Percentiles rank a stretch among this genome's conserved stretches.
Conservation (phyloP, 2,888 invertebrate genomes). For the Lasioglossum leucozonium region DNA sequence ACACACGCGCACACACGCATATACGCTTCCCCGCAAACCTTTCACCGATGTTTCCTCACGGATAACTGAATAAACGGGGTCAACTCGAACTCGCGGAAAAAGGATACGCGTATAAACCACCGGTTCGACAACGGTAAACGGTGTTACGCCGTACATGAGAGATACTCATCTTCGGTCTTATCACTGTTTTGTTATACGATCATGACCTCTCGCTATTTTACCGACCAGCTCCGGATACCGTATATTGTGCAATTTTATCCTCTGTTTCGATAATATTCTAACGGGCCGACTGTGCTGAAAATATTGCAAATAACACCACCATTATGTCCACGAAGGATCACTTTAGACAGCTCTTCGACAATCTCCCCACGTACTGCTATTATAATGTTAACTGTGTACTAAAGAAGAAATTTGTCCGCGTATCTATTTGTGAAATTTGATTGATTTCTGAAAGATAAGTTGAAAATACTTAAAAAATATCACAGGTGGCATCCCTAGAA, state of each 20-base stretch:
- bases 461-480: too few relatives aligned
- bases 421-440: too few relatives aligned
- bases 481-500: too few relatives aligned
- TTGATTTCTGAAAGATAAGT: too few relatives aligned
- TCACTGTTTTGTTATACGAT: not conserved
- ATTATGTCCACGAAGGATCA: too few relatives aligned
- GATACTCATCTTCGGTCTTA: not conserved
- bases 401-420: too few relatives aligned
- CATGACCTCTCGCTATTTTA: not conserved
- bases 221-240: not conserved
- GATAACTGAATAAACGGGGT: conserved; percentile 13
- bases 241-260: not conserved
- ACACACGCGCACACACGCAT: too few relatives aligned
- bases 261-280: not conserved
- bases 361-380: too few relatives aligned
- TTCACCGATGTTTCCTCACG: conserved; percentile 1
- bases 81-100: not conserved
- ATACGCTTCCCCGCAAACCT: not conserved
- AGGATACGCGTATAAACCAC: not conserved
- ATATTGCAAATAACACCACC: not conserved
- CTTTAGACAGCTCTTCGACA: too few relatives aligned
- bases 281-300: not conserved
- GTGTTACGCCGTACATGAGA: not conserved
- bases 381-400: too few relatives aligned
- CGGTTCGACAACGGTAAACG: not conserved